phyloP scores from a whole-genome alignment of 2,113 vertebrate genomes.

The Odontesthes bonariensis region DNA sequence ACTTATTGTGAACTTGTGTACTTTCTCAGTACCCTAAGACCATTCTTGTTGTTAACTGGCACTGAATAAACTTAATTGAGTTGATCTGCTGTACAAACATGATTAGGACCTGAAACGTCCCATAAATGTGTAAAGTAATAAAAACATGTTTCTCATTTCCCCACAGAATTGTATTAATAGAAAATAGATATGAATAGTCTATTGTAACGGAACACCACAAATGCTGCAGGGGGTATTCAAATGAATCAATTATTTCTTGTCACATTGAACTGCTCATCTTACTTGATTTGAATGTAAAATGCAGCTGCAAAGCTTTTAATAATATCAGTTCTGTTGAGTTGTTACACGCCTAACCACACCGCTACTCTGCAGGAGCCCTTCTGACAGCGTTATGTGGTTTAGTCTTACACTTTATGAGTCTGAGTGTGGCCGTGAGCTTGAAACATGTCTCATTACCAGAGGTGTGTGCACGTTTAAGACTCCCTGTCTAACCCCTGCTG shows the following conservation, averaged over 20 bases:
- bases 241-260: background rate
- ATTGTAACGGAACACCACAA: background rate
- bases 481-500: background rate
- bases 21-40: no score
- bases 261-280: no score
- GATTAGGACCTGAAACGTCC: no score
- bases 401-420: conserved; percentile 21
- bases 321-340: background rate
- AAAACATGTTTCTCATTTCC: no score
- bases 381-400: background rate
- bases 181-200: no score
- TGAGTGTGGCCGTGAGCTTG: background rate
- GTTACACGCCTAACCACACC: background rate
- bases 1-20: background rate
- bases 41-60: no score
- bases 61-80: no score
- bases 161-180: no score
- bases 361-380: background rate
- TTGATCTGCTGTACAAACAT: no score
- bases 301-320: no score
- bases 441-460: conserved; percentile 4
- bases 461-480: background rate
- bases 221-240: background rate
- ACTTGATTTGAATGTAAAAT: background rate
- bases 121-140: no score